Conservation (phyloP, 2,888 invertebrate genomes). For the Rhaphigaster nebulosa region DNA sequence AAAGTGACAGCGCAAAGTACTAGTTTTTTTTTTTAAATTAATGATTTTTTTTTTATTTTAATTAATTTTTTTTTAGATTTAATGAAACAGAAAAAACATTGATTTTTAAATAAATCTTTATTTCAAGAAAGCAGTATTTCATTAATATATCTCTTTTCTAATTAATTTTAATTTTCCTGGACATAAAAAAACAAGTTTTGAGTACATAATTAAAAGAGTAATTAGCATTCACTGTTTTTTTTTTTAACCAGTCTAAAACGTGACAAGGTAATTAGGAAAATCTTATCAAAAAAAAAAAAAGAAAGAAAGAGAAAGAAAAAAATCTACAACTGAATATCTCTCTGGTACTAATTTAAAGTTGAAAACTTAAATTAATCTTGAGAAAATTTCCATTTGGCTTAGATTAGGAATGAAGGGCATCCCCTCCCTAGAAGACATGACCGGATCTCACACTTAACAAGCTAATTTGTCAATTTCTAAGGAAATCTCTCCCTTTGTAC, state of each 20-base stretch:
- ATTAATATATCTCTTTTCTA: no score
- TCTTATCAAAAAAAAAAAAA: not conserved
- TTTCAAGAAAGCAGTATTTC: no score
- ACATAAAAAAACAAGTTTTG: not conserved
- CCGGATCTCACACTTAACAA: conserved; percentile 39
- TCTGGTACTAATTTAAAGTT: conserved; percentile 35
- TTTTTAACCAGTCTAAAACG: not conserved
- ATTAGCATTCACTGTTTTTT: not conserved
- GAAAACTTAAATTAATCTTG: conserved; percentile 42
- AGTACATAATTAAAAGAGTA: conserved; percentile 17
- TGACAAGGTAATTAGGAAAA: conserved; percentile 6
- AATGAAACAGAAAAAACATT: no score
- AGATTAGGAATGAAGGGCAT: not conserved
- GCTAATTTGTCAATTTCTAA: conserved; percentile 43
- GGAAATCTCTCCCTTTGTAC: conserved; percentile 40
- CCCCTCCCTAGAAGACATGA: not conserved
- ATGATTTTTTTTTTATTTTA: no score
- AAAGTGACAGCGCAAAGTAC: no score
- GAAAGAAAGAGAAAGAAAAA: not conserved
- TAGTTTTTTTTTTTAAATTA: no score
- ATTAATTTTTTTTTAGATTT: no score
- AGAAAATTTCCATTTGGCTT: conserved; percentile 37
- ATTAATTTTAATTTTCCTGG: no score
- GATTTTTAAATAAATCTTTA: no score
- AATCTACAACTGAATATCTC: conserved; percentile 27